phyloP scores from a whole-genome alignment of 64 coral and sea anemone species.

The Actinia tenebrosa region DNA sequence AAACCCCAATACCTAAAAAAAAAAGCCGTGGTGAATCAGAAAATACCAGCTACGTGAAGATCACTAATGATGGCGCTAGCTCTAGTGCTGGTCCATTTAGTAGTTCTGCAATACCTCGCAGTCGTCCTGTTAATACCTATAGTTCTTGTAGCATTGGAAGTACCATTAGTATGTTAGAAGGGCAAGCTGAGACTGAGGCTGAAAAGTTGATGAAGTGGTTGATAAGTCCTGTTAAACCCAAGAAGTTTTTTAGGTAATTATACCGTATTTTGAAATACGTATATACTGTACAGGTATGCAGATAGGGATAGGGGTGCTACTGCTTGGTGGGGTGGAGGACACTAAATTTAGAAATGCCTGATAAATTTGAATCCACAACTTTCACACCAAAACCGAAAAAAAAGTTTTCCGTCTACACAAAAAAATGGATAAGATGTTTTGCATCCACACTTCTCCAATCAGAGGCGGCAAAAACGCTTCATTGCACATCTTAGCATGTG shows the following conservation, averaged over 20 bases:
- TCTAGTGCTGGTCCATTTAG: not conserved
- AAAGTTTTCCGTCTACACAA: no score
- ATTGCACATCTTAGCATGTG: no score
- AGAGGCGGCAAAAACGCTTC: no score
- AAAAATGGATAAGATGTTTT: no score
- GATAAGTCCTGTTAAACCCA: conserved; percentile 86
- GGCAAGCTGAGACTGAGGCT: conserved; percentile 44
- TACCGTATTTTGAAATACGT: not conserved
- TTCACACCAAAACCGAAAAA: no score
- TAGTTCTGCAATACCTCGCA: not conserved
- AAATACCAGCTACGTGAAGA: conserved; percentile 9
- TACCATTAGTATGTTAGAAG: conserved; percentile 20
- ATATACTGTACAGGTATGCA: no score
- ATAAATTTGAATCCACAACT: no score
- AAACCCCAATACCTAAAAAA: not conserved
- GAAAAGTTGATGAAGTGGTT: conserved; percentile 86
- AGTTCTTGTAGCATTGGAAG: conserved; percentile 33
- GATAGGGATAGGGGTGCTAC: no score
- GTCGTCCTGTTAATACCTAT: conserved; percentile 46
- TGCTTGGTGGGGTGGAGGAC: no score
- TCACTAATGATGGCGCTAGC: not conserved
- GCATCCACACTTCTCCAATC: no score
- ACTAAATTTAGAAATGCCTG: no score
- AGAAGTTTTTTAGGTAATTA: conserved; percentile 95
- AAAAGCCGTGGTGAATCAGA: not conserved